Conservation (phyloP, 2,888 invertebrate species). For the Odontothrips loti region DNA sequence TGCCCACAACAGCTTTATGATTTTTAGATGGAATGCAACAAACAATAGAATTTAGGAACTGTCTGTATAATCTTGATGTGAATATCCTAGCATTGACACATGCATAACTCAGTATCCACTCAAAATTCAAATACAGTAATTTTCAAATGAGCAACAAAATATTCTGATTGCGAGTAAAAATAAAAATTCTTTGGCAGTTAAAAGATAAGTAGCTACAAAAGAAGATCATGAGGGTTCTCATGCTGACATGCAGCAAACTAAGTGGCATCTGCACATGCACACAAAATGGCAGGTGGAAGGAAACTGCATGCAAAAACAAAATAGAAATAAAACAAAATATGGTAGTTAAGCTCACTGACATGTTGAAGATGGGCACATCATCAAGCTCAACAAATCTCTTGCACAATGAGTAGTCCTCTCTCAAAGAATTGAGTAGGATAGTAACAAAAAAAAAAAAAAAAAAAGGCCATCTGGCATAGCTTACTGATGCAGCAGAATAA, state of each 20-base stretch:
- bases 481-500: too few species aligned
- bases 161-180: slow-evolving; percentile 36
- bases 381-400: background rate
- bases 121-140: slow-evolving; percentile 41
- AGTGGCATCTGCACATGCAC: background rate
- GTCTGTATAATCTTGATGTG: slow-evolving; percentile 41
- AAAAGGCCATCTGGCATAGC: too few species aligned
- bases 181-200: slow-evolving; percentile 32
- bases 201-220: slow-evolving; percentile 27
- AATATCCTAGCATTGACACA: slow-evolving; percentile 42
- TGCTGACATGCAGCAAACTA: background rate
- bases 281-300: background rate
- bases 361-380: background rate
- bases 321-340: background rate
- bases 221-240: slow-evolving; percentile 28
- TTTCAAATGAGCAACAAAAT: slow-evolving; percentile 36
- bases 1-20: background rate
- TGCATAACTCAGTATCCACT: slow-evolving; percentile 40
- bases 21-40: slow-evolving; percentile 5
- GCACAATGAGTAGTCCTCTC: background rate
- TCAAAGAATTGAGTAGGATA: too few species aligned
- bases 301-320: slow-evolving; percentile 13
- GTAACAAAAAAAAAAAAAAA: too few species aligned
- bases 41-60: slow-evolving; percentile 7
- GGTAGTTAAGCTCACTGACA: slow-evolving; percentile 1